A percentile compares a stretch with the other conserved stretches of the same genome.
These are phyloP conservation scores for Oxyura jamaicensis DNA, from an alignment of 2,113 vertebrate genomes.

Conservation along the genomic window DNA sequence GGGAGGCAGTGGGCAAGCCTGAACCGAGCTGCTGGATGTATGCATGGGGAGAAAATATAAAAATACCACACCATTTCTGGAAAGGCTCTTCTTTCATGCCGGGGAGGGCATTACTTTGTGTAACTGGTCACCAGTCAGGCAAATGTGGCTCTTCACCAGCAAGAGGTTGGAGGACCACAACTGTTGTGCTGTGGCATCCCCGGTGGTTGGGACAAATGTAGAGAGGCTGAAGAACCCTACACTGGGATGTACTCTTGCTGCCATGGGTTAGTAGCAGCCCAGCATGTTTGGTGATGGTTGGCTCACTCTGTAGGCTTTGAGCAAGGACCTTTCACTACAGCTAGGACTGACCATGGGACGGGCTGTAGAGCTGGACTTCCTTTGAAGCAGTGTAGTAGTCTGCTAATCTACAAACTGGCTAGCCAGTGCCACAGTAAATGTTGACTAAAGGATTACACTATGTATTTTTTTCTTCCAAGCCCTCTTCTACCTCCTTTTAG, in stretches of 20 bases:
- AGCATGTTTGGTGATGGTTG: accelerated
- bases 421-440: neutral
- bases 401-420: neutral
- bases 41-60: neutral
- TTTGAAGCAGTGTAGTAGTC: neutral
- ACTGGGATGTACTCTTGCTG: neutral
- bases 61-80: neutral
- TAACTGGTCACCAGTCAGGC: neutral
- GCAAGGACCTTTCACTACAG: neutral
- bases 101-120: neutral
- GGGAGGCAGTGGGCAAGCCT: neutral
- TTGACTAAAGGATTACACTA: neutral
- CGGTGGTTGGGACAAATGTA: neutral
- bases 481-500: neutral
- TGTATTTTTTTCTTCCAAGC: neutral
- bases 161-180: neutral
- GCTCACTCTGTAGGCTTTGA: neutral
- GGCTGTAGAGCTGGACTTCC: neutral
- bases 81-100: neutral
- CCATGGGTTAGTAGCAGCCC: neutral
- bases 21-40: neutral
- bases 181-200: neutral
- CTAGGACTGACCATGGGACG: neutral
- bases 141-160: neutral
- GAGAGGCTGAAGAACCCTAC: neutral